Base-by-base conservation (phyloP, 2,888 invertebrate genomes). In the Gonocerus acuteangulatus region DNA sequence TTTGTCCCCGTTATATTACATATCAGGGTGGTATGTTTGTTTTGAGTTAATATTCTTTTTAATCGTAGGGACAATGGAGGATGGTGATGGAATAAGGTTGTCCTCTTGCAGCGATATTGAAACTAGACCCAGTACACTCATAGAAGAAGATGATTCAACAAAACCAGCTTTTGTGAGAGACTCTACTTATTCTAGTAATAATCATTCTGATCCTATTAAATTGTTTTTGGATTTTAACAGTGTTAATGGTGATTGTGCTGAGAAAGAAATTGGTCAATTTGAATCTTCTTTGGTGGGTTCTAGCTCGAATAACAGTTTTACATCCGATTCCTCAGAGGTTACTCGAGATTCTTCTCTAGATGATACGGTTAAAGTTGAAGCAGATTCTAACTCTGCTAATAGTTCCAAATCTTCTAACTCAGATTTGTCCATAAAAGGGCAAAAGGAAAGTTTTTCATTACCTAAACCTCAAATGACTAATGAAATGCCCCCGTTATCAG, bases 171-270 rank as follows among this genome's bases (percentile, higher is more conserved):
- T 44, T 23, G 47, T 16, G 27, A 47, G 44, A 47, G 57, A 57
- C 23, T 11, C 44, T 27, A 15, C 23, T 21, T 9, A 42, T 18
- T 19, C 27, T 47, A 45, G 45, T 57, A 16, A 23, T 19, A 47
- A 18, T 27, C 27, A 44, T 57, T 15, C 16, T 6, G 16, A 57
- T 13, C 18, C 57, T 39, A 2, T 54, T 54, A 42, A n/a, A 23
- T 18, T 44, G 44, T 57, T 47, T 1, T 34, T 47, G 13, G 47
- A 23, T 45, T 57, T 45, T 57, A 44, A 44, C 45, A 57, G 32
- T 27, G 19, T 57, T 18, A 57, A 57, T 47, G 57, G 57, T 57
- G 57, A 57, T 47, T 45, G 57, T 57, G 19, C 13, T 45, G 47
- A 47, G 11, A 57, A 57, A 57, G 39, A 15, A 27, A 32, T 18